Evolutionary conservation across 1,140 invertebrate species (phyloP), one percentile per base, ranked within the genome.

Genomic region (Orius laevigatus): DNA sequence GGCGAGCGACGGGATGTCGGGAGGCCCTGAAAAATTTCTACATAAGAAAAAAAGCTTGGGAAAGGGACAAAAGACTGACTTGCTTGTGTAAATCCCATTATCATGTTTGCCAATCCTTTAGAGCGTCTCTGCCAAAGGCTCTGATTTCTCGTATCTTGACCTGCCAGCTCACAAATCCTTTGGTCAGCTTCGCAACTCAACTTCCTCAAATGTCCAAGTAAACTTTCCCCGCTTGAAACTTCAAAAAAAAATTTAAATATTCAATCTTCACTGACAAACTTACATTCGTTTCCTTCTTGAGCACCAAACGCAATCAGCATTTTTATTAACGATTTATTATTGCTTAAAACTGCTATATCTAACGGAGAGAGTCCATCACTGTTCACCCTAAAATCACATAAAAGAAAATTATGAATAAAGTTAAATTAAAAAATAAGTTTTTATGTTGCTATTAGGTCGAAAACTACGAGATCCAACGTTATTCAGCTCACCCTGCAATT

Each of bases 301-400:
- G 87, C 91, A 39, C 90, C 89, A 62, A 86, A 82, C 50, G 81
- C 72, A 53, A 92, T 74, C 33, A 96, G 70, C 74, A 92, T 81
- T 63, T 83, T 89, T 42, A 83, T 83, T 60, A 95, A 75, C 34
- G 79, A 74, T 55, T 81, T 72, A 60, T 94, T 89, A 62, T 84
- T 85, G 56, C 81, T 82, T 58, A 95, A 70, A 14, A 93, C 82
- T 0, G 91, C 89, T 39, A 95, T 77, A 64, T 95, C 91, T 60
- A 96, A 64, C 0, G 86, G 78, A 11, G 85, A 88, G 40, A 94
- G 69, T 2, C 86, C 83, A 63, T 95, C 89, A 47, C 73, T 75
- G 63, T 93, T 94, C 50, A 88, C 73, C 61, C 83, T 85, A 67
- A 62, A 64, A 56, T 53, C 32, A 53, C 39, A 55, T 36, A 51